phyloP scores from a whole-genome alignment of 2,797 vertebrate genomes.

The Acanthopagrus latus region DNA sequence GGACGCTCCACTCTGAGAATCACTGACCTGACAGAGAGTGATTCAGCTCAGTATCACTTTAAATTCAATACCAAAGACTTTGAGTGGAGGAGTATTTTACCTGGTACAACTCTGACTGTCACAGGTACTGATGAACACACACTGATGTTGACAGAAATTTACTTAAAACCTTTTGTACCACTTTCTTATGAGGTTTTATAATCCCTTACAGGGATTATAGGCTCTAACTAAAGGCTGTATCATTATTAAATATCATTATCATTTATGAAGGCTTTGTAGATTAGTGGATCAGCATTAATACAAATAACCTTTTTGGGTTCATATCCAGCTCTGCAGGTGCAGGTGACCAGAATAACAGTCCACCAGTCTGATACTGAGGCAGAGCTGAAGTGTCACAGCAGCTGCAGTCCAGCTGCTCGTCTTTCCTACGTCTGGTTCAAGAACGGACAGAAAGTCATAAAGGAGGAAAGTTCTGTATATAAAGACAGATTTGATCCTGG shows the following conservation, averaged over 20 bases:
- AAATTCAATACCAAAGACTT: background rate
- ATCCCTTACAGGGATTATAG: too few relatives aligned
- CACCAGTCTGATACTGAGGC: background rate
- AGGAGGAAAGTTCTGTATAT: background rate
- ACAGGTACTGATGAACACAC: constrained; percentile 54
- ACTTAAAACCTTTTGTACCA: too few relatives aligned
- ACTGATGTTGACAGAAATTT: background rate
- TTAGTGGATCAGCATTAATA: background rate
- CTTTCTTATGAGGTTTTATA: too few relatives aligned
- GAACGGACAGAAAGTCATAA: background rate
- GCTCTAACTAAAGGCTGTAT: too few relatives aligned
- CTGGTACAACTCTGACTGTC: constrained; percentile 59
- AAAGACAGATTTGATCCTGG: background rate
- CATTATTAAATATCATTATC: background rate
- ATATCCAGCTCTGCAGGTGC: background rate
- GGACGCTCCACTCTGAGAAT: constrained; percentile 55
- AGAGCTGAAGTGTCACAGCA: constrained; percentile 9
- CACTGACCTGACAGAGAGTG: constrained; percentile 30
- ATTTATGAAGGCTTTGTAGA: background rate
- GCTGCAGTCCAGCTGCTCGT: background rate
- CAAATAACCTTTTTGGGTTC: background rate
- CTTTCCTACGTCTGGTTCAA: constrained; percentile 16
- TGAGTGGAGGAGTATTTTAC: background rate
- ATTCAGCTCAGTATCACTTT: constrained; percentile 65
- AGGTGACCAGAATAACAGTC: background rate